phyloP scores from a whole-genome alignment of 2,888 invertebrate genomes.

The Watsonalla cultraria region DNA sequence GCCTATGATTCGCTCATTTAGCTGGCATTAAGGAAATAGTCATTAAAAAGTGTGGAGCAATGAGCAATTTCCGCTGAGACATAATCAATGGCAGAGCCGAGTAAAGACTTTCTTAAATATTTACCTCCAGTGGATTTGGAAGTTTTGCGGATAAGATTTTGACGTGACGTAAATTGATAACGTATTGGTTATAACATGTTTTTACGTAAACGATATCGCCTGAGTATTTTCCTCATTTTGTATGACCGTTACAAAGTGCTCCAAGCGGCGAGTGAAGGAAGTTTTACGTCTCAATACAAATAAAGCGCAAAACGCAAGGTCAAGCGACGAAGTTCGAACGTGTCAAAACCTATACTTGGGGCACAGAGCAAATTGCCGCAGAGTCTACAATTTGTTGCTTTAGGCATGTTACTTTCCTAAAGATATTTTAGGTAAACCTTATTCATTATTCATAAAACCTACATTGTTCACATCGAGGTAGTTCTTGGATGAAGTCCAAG shows the following conservation, averaged over 20 bases:
- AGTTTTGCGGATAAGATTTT: background rate
- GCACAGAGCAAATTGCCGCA: too few species aligned
- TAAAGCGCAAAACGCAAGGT: too few species aligned
- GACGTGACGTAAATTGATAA: too few species aligned
- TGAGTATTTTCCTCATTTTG: too few species aligned
- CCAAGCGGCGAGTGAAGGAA: too few species aligned
- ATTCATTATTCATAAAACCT: background rate
- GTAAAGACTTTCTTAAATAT: conserved; percentile 8
- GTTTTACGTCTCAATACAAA: too few species aligned
- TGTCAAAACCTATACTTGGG: too few species aligned
- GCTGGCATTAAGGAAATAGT: conserved; percentile 63
- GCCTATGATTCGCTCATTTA: conserved; percentile 42
- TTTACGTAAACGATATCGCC: too few species aligned
- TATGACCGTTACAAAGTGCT: too few species aligned
- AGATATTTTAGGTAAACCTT: background rate
- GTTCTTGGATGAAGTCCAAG: conserved; percentile 34
- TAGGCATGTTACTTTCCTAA: background rate
- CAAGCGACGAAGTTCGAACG: too few species aligned
- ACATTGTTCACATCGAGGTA: conserved; percentile 5
- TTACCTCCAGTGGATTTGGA: background rate
- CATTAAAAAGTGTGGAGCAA: conserved; percentile 67
- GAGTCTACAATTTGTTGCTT: background rate
- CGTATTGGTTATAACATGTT: too few species aligned
- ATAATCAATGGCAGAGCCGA: conserved; percentile 24
- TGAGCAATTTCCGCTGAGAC: conserved; percentile 60